Conservation (phyloP, 2,888 invertebrate genomes). For the Lingula anatina region DNA sequence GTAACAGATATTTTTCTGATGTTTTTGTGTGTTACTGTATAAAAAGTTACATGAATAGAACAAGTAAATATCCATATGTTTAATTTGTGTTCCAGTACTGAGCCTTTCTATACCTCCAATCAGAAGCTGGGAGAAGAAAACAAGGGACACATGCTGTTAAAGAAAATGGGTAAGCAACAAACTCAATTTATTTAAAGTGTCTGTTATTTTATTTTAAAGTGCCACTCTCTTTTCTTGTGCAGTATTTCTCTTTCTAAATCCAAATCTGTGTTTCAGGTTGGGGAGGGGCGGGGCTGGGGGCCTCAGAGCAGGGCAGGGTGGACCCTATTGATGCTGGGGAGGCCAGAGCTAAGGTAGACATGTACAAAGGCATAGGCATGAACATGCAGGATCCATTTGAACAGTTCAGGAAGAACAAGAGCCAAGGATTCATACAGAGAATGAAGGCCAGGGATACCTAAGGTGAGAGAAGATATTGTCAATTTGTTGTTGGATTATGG, state of each 20-base stretch:
- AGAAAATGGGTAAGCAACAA: conserved; percentile 79
- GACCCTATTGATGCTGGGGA: conserved; percentile 86
- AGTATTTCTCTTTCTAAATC: no score
- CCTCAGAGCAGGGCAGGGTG: conserved; percentile 91
- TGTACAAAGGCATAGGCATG: conserved; percentile 92
- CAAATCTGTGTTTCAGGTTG: no score
- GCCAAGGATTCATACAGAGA: conserved; percentile 44
- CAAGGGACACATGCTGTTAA: conserved; percentile 93
- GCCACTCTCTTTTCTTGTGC: no score
- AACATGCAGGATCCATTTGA: conserved; percentile 87
- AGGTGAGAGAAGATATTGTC: conserved; percentile 14
- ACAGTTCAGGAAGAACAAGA: conserved; percentile 77
- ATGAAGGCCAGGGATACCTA: conserved; percentile 46
- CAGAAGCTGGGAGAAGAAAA: conserved; percentile 69
- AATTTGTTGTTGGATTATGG: not conserved
- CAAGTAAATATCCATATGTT: no score
- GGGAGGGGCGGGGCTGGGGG: conserved; percentile 90
- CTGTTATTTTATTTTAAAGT: no score
- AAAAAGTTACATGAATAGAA: no score
- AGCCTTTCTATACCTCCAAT: no score
- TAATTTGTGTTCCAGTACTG: no score
- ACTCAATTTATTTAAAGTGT: no score
- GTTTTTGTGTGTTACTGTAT: no score
- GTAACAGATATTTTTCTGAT: no score
- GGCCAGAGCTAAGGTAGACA: conserved; percentile 81